Evolutionary conservation across 37 sponge, comb jelly and placozoan species (phyloP), one percentile per base, ranked within the genome.

Genomic region (Axinella damicornis): DNA sequence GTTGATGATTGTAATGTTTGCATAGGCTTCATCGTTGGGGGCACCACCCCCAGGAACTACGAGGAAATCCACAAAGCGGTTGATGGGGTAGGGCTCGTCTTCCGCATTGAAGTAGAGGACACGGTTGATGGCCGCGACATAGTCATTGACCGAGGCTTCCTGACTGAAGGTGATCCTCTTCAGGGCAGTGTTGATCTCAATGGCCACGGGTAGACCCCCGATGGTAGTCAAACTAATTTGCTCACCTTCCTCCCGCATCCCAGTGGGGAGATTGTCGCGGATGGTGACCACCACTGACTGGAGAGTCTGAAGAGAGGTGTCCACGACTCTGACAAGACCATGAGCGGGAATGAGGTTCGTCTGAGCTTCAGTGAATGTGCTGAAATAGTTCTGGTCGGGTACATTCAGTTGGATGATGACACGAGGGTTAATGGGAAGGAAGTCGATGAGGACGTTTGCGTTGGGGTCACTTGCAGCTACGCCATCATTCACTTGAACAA

Each of bases 31-130:
- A 74, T 89, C 79, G 73, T 74, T 86, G 36, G 89, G 88, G 18
- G 87, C 86, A 36, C 89, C 93, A 57, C 93, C 88, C 35, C 90
- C 96, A 30, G 94, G 90, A 30, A 71, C 46, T 16, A 89, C 61
- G 1, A 77, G 25, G 52, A 91, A 85, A 57, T 95, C 95, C 1
- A 95, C 88, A 71, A 83, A 85, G 12, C 96, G 72, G 6, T 80
- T 78, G 55, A 69, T 56, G 14, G 73, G 71, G 32, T 65, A 19
- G 53, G 93, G 93, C 56, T 95, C 90, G 41, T 33, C 71, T 24
- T 89, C 90, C 22, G n/a, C 57, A 60, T 92, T 95, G 18, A 55
- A 40, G 70, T 89, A 95, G 24, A 37, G 60, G 21, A 95, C 69
- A 0, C 79, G 69, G 11, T 55, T 63, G 38, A 93, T 76, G 31